Percentiles rank a stretch among this genome's conserved stretches.
Conservation (phyloP, 2,113 vertebrate species). For the Hypanus sabinus region DNA sequence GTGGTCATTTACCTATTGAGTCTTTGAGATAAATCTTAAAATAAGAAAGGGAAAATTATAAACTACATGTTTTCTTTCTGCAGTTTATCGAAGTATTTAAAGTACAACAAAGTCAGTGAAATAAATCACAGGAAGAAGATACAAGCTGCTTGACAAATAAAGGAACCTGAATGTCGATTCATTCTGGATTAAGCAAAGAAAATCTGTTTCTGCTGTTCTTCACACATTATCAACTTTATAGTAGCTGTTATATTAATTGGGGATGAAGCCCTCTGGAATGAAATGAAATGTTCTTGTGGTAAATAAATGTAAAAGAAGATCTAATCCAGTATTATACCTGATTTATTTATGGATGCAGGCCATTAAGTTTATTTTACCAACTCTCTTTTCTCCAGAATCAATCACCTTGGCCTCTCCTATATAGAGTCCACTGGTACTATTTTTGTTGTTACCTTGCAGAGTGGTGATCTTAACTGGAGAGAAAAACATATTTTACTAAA, state of each 20-base stretch:
- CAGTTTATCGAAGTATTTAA: neutral
- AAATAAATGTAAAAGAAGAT: constrained; percentile 1
- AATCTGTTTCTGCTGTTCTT: neutral
- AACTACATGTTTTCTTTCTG: neutral
- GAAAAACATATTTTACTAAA: no score
- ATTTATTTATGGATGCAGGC: neutral
- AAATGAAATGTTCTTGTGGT: neutral
- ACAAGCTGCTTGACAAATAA: neutral
- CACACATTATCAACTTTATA: neutral
- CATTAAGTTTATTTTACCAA: neutral
- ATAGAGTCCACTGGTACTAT: no score
- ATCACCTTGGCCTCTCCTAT: neutral
- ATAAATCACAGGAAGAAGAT: neutral
- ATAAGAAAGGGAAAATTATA: neutral
- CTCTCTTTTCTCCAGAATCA: neutral
- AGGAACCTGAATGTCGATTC: neutral
- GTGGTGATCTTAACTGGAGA: no score
- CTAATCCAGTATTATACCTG: neutral
- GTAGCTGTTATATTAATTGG: neutral
- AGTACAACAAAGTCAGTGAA: neutral
- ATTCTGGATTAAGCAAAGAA: neutral
- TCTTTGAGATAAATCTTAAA: neutral
- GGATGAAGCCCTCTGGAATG: neutral
- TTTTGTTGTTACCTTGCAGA: no score
- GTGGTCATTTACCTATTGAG: neutral